A percentile compares a stretch with the other conserved stretches of the same genome.
Evolutionary conservation across 2,888 invertebrate genomes (phyloP).

Genomic region (Lysandra bellargus): DNA sequence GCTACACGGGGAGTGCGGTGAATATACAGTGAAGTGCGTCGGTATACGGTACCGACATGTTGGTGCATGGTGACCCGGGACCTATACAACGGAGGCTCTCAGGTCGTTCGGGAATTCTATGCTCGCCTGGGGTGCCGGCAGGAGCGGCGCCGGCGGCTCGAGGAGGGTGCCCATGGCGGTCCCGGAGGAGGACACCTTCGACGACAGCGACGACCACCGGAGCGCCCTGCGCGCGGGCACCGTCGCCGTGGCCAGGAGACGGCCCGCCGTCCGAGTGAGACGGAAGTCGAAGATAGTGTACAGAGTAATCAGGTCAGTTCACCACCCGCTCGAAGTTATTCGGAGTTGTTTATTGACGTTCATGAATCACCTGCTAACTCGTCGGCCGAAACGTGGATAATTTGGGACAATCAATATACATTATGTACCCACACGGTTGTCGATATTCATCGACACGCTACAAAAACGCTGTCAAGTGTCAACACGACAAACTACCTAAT

Average conservation of each 20-base stretch:
- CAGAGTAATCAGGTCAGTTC: conserved; percentile 66
- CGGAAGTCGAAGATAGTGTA: conserved; percentile 71
- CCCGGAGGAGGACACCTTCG: conserved; percentile 44
- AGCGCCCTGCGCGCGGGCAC: conserved; percentile 66
- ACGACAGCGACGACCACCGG: conserved; percentile 59
- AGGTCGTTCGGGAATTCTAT: conserved; percentile 75
- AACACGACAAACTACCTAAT: not conserved
- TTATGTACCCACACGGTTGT: conserved; percentile 17
- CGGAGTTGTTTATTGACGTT: conserved; percentile 18
- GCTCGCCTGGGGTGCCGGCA: conserved; percentile 68
- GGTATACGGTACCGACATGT: conserved; percentile 67
- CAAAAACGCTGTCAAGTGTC: conserved; percentile 5
- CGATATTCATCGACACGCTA: conserved; percentile 3
- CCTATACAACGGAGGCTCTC: conserved; percentile 77
- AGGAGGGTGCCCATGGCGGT: conserved; percentile 51
- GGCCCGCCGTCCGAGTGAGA: conserved; percentile 72
- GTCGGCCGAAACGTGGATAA: conserved; percentile 52
- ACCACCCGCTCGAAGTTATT: not conserved
- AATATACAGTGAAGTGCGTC: conserved; percentile 54
- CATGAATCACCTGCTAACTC: conserved; percentile 36
- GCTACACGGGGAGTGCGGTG: conserved; percentile 53
- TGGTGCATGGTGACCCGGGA: conserved; percentile 73
- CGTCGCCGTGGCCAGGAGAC: conserved; percentile 70
- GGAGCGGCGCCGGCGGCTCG: conserved; percentile 57
- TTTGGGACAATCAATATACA: conserved; percentile 70